Percentiles rank a stretch among this genome's conserved stretches.
Conservation (phyloP, 2,888 invertebrate genomes). For the Danaus chrysippus region DNA sequence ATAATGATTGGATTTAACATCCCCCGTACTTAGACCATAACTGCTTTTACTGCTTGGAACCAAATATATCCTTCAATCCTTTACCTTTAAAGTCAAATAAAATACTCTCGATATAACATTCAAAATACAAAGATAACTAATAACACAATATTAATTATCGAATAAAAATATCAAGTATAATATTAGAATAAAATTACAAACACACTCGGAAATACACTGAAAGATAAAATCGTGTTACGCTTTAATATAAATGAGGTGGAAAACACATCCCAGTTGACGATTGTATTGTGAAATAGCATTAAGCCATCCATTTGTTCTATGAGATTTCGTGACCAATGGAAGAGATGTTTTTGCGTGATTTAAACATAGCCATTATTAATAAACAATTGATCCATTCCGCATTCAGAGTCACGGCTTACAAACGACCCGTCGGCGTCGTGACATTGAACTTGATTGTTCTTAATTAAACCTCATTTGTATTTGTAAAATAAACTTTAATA, state of each 20-base stretch:
- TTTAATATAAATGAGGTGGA: neutral
- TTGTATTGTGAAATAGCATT: neutral
- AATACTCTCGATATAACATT: too few species aligned
- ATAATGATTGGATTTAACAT: too few species aligned
- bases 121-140: too few species aligned
- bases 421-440: constrained; percentile 25
- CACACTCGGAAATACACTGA: neutral
- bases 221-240: neutral
- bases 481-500: neutral
- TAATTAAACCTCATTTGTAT: constrained; percentile 8
- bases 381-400: constrained; percentile 17
- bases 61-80: too few species aligned
- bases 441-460: constrained; percentile 32
- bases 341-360: constrained; percentile 16
- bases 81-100: too few species aligned
- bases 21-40: too few species aligned
- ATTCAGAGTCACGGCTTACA: constrained; percentile 16
- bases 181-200: neutral
- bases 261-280: neutral
- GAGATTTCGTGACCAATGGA: constrained; percentile 21
- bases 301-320: neutral
- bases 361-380: constrained; percentile 12
- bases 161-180: neutral
- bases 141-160: neutral
- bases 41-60: too few species aligned